A percentile compares a stretch with the other conserved stretches of the same genome.
These are phyloP conservation scores for Meta bourneti DNA, from an alignment of 2,888 invertebrate genomes.

Conservation along the genomic window DNA sequence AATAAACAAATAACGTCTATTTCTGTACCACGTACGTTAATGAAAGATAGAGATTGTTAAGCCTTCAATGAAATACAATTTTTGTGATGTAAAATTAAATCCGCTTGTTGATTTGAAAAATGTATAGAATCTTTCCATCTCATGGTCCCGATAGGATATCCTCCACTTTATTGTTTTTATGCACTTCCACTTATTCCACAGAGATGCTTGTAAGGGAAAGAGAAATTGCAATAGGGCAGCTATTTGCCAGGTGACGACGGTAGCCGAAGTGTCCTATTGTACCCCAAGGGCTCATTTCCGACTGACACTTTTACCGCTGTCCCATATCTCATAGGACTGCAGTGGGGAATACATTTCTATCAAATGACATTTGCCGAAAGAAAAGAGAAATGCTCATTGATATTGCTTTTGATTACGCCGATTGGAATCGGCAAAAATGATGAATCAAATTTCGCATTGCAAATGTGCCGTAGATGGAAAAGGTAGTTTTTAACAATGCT, in stretches of 20 bases:
- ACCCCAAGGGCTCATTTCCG: constrained; percentile 71
- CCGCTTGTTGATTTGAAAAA: no score
- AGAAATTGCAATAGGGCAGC: constrained; percentile 53
- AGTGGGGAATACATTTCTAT: background rate
- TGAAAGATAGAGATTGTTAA: no score
- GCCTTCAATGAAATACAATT: no score
- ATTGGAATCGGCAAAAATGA: background rate
- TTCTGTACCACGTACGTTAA: no score
- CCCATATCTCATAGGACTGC: constrained; percentile 51
- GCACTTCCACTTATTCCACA: background rate
- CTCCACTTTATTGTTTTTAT: constrained; percentile 18
- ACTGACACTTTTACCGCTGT: constrained; percentile 29
- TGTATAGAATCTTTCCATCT: no score
- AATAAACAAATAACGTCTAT: no score
- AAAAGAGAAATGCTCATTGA: background rate
- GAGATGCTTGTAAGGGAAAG: constrained; percentile 16
- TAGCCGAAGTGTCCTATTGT: constrained; percentile 48
- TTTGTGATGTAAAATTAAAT: no score
- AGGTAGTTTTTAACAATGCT: background rate
- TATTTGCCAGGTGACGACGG: constrained; percentile 62
- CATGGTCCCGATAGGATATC: background rate
- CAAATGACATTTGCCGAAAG: constrained; percentile 7
- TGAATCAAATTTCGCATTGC: background rate
- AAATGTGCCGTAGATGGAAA: background rate
- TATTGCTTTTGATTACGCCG: constrained; percentile 5